Conservation (phyloP, 2,113 vertebrate genomes). For the Gopherus flavomarginatus region DNA sequence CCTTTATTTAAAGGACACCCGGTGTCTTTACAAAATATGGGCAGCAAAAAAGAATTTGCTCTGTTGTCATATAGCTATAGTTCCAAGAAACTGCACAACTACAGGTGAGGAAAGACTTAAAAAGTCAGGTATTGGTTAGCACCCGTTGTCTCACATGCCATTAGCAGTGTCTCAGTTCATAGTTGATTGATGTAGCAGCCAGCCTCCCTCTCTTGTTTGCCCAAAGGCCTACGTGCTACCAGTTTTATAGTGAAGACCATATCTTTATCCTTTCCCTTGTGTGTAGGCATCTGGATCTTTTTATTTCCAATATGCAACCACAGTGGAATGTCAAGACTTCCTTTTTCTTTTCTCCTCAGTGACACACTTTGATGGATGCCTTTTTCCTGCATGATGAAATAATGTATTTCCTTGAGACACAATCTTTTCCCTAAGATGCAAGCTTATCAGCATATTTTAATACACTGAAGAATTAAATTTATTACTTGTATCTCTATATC, state of each 20-base stretch:
- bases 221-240: neutral
- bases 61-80: neutral
- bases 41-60: neutral
- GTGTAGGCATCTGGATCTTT: neutral
- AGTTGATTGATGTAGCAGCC: neutral
- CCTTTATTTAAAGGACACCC: neutral
- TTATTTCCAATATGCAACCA: neutral
- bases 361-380: neutral
- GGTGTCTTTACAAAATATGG: too few relatives aligned
- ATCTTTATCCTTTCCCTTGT: neutral
- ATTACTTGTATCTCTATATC: neutral
- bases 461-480: neutral
- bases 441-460: neutral
- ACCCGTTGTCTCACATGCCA: neutral
- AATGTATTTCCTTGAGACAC: neutral
- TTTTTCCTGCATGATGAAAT: neutral
- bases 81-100: fast-evolving
- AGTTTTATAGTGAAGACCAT: fast-evolving
- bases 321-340: neutral
- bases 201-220: fast-evolving
- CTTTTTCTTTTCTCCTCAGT: neutral
- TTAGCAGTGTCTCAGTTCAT: neutral
- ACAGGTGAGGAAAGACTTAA: neutral
- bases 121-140: neutral
- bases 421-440: neutral